phyloP scores from a whole-genome alignment of 2,113 vertebrate genomes.

The Arvicanthis niloticus region DNA sequence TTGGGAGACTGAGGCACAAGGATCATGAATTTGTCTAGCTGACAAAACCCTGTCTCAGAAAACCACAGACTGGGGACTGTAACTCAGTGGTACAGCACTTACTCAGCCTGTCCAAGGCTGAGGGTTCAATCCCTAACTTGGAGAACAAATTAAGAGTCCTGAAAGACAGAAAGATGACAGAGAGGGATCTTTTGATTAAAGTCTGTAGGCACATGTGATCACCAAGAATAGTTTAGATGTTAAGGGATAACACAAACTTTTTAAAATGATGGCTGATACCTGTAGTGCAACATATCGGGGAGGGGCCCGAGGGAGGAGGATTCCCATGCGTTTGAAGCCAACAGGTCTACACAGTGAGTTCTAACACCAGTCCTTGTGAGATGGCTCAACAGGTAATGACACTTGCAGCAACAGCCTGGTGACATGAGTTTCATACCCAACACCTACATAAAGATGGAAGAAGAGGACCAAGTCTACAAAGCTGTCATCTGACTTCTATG shows the following conservation, averaged over 20 bases:
- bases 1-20: neutral
- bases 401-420: neutral
- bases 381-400: neutral
- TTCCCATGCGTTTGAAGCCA: neutral
- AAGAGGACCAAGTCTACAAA: neutral
- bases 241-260: neutral
- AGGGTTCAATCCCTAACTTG: neutral
- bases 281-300: neutral
- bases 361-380: neutral
- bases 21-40: neutral
- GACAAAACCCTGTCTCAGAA: neutral
- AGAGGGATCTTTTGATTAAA: neutral
- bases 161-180: neutral
- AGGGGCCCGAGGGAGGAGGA: neutral
- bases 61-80: neutral
- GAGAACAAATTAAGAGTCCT: neutral
- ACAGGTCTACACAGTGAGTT: neutral
- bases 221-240: neutral
- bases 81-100: neutral
- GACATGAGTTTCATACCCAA: too few species aligned
- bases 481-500: neutral
- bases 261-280: neutral
- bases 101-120: too few species aligned
- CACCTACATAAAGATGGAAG: neutral
- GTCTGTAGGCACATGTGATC: neutral